phyloP scores from a whole-genome alignment of 2,888 invertebrate genomes.

The Heliconius cydno region DNA sequence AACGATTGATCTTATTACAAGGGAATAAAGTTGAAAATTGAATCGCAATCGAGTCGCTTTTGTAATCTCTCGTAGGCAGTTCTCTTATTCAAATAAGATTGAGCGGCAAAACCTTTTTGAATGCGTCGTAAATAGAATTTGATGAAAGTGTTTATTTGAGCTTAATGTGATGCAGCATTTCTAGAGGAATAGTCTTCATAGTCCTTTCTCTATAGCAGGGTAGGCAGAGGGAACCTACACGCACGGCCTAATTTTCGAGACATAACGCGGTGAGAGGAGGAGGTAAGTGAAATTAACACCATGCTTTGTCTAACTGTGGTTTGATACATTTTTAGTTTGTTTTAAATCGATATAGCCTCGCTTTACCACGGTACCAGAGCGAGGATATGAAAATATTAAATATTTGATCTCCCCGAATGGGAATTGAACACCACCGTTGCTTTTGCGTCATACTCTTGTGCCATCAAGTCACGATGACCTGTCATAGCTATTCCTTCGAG shows the following conservation, averaged over 20 bases:
- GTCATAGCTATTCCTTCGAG: no score
- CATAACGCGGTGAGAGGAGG: no score
- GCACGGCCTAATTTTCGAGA: background rate
- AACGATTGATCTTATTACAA: background rate
- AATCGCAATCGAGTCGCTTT: background rate
- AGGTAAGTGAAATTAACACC: no score
- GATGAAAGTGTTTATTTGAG: slow-evolving; percentile 44
- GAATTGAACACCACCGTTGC: no score
- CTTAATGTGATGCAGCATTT: slow-evolving; percentile 30
- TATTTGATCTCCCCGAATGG: no score
- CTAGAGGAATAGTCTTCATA: background rate
- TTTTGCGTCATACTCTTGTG: no score
- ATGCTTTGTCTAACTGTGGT: no score
- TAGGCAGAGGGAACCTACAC: background rate
- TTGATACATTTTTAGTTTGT: no score
- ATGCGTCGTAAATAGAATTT: slow-evolving; percentile 39
- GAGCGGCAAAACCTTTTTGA: slow-evolving; percentile 43
- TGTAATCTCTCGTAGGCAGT: slow-evolving; percentile 38
- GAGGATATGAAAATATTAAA: no score
- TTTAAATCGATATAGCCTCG: no score
- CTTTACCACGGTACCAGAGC: no score
- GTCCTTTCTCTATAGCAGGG: background rate
- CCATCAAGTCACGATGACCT: no score
- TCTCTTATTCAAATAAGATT: slow-evolving; percentile 45
- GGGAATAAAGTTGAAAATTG: slow-evolving; percentile 19